Conservation (phyloP, 2,888 invertebrate genomes). For the Cotesia congregata region DNA sequence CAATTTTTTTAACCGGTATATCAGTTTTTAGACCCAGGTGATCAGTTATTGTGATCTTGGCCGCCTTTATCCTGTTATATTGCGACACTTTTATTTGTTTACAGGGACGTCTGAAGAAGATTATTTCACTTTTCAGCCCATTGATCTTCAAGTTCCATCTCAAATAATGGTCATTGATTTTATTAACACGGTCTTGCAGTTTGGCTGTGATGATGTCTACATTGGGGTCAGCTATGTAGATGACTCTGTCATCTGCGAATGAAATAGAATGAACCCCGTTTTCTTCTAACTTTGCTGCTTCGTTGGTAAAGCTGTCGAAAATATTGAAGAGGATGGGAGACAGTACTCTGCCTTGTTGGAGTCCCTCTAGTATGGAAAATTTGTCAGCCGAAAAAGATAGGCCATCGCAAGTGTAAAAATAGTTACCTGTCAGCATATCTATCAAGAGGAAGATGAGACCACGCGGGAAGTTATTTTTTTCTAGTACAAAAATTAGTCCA, state of each 20-base stretch:
- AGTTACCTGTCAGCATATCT: not conserved
- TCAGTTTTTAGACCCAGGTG: too few relatives aligned
- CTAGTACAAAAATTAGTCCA: not conserved
- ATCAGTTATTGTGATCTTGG: not conserved
- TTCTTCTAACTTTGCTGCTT: not conserved
- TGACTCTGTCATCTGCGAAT: not conserved
- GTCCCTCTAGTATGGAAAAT: not conserved
- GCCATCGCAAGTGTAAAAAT: not conserved
- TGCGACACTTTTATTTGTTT: conserved; percentile 4
- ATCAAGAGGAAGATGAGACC: not conserved
- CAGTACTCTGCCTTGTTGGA: not conserved
- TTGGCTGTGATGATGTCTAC: not conserved
- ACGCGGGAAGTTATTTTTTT: not conserved
- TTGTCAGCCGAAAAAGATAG: not conserved
- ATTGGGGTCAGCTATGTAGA: not conserved
- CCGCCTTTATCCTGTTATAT: not conserved
- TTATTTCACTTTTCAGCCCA: not conserved
- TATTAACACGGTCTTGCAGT: not conserved
- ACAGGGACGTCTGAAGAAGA: conserved; percentile 5
- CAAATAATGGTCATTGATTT: not conserved
- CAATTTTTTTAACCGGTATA: not conserved
- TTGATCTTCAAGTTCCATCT: not conserved
- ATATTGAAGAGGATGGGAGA: not conserved
- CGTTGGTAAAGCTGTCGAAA: not conserved
- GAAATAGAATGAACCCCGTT: not conserved